A percentile compares a stretch with the other conserved stretches of the same genome.
phyloP scores from a whole-genome alignment of 2,113 vertebrate species.

The Pituophis catenifer region DNA sequence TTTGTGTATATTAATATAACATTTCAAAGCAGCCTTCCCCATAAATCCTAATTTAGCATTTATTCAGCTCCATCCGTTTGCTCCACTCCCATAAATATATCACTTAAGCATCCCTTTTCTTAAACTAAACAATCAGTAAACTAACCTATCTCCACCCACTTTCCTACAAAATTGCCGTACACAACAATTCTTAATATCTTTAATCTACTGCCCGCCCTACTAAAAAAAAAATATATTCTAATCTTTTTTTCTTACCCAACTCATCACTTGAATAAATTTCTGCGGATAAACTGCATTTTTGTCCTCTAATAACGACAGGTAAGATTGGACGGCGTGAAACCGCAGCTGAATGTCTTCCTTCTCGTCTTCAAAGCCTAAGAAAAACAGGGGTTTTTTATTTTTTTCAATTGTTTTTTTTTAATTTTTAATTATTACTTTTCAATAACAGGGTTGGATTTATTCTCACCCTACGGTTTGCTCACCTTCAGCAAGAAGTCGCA shows the following conservation, averaged over 20 bases:
- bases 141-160: too few species aligned
- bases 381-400: constrained; percentile 14
- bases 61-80: too few species aligned
- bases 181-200: too few species aligned
- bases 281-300: constrained; percentile 82
- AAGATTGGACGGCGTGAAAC: constrained; percentile 85
- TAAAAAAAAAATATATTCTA: too few species aligned
- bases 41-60: too few species aligned
- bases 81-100: too few species aligned
- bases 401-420: background rate
- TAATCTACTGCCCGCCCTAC: too few species aligned
- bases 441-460: background rate
- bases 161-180: too few species aligned
- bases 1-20: too few species aligned
- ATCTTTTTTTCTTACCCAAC: constrained; percentile 82
- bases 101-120: too few species aligned
- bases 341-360: constrained; percentile 81
- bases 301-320: constrained; percentile 76
- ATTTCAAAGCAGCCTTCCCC: too few species aligned
- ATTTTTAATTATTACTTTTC: background rate
- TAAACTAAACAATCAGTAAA: too few species aligned
- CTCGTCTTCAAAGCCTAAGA: constrained; percentile 79
- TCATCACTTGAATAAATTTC: constrained; percentile 94
- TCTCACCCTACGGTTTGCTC: constrained; percentile 31
- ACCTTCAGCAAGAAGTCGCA: constrained; percentile 90